Percentiles rank a stretch among this genome's conserved stretches.
phyloP scores from a whole-genome alignment of 2,797 vertebrate genomes.

The Pipistrellus nathusii region DNA sequence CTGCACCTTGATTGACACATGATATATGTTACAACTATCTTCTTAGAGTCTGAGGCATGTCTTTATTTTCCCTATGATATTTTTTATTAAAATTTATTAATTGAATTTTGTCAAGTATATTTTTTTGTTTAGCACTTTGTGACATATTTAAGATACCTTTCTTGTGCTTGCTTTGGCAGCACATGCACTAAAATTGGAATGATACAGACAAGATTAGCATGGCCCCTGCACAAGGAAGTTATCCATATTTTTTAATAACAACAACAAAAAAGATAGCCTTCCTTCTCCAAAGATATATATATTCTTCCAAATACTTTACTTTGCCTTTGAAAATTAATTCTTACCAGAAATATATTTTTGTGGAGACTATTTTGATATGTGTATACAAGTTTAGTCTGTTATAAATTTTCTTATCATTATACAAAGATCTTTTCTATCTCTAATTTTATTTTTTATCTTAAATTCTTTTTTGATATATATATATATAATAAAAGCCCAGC shows the following conservation, averaged over 20 bases:
- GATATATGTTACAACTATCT: background rate
- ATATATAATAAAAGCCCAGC: too few relatives aligned
- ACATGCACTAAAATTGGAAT: too few relatives aligned
- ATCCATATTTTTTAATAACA: too few relatives aligned
- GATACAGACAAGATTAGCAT: too few relatives aligned
- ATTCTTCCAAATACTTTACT: conserved; percentile 1
- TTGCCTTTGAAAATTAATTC: conserved; percentile 42
- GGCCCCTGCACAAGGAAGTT: too few relatives aligned
- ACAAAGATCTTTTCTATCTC: background rate
- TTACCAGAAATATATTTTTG: background rate
- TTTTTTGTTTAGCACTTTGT: background rate
- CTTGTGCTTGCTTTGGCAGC: background rate
- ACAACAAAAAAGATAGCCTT: background rate
- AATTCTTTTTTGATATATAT: background rate
- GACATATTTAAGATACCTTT: conserved; percentile 12
- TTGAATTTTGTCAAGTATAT: conserved; percentile 17
- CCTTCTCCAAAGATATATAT: background rate
- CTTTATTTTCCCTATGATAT: background rate
- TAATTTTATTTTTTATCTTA: background rate
- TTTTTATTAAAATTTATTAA: background rate
- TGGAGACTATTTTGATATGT: background rate
- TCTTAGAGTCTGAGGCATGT: background rate
- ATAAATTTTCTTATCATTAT: conserved; percentile 2
- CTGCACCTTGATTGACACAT: background rate
- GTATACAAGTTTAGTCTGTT: background rate